phyloP scores from a whole-genome alignment of 2,888 invertebrate species.

The Leucophenga maculata region DNA sequence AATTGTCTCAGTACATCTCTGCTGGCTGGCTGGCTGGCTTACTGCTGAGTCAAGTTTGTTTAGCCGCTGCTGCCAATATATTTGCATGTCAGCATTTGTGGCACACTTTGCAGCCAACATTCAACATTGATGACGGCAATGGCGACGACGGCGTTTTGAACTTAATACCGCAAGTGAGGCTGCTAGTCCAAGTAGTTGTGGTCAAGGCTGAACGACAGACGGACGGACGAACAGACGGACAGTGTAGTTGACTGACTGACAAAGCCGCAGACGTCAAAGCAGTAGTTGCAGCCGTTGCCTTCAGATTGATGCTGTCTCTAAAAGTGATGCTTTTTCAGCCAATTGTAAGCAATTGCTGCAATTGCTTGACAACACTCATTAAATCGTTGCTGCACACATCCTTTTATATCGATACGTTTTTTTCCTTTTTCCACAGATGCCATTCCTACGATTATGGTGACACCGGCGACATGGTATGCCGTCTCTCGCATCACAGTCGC shows the following conservation, averaged over 20 bases:
- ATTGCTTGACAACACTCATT: no score
- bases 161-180: constrained; percentile 1
- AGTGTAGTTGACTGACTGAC: constrained; percentile 7
- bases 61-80: constrained; percentile 9
- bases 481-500: constrained; percentile 90
- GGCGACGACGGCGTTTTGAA: neutral
- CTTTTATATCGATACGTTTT: neutral
- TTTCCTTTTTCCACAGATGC: constrained; percentile 74
- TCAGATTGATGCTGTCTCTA: no score
- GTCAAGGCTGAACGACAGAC: constrained; percentile 6
- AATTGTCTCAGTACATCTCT: no score
- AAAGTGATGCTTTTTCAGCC: no score
- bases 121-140: neutral
- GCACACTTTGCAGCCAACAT: constrained; percentile 7
- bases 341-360: no score
- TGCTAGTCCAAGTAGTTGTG: neutral
- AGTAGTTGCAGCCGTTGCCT: no score
- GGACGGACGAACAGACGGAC: no score
- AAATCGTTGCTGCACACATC: neutral
- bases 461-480: constrained; percentile 92
- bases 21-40: neutral
- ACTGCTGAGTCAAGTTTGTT: neutral
- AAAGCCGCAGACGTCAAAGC: no score
- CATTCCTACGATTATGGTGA: constrained; percentile 95
- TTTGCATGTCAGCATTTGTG: constrained; percentile 16